Conservation (phyloP, 2,797 vertebrate species). For the Hippoglossus hippoglossus region DNA sequence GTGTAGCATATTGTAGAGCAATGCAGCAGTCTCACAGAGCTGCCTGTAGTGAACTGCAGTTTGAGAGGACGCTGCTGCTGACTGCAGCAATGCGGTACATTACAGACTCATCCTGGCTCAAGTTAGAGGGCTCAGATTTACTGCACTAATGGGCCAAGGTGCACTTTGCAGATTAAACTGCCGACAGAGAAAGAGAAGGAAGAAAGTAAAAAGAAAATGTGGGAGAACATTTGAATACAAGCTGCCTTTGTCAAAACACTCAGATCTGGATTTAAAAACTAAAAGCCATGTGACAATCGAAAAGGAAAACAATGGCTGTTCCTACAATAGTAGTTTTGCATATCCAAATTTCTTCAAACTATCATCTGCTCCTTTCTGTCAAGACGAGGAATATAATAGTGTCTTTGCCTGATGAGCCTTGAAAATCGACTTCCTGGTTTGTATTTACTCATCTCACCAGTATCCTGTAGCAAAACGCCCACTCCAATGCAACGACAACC, state of each 20-base stretch:
- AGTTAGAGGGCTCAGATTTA: constrained; percentile 78
- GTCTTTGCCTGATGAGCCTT: constrained; percentile 3
- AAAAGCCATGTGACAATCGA: neutral
- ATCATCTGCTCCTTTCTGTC: neutral
- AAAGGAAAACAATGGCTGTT: too few relatives aligned
- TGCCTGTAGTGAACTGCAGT: constrained; percentile 67
- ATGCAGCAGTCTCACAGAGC: constrained; percentile 68
- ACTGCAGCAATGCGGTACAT: constrained; percentile 84
- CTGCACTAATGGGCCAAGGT: constrained; percentile 74
- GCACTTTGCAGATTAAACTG: constrained; percentile 80
- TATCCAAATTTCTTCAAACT: neutral
- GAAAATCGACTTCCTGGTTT: constrained; percentile 23
- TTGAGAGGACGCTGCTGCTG: constrained; percentile 63
- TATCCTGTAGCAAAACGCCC: constrained; percentile 29
- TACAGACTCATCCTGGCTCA: constrained; percentile 67
- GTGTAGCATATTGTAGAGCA: constrained; percentile 34
- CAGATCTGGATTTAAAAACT: constrained; percentile 7
- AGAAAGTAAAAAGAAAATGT: constrained; percentile 5
- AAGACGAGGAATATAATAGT: neutral
- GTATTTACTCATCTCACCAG: constrained; percentile 17
- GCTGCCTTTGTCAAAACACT: neutral
- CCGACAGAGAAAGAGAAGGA: constrained; percentile 38
- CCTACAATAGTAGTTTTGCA: neutral
- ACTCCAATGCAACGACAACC: constrained; percentile 17
- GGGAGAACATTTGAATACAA: constrained; percentile 9